Evolutionary conservation across 2,113 vertebrate species (phyloP).

Genomic region (Aepyceros melampus): DNA sequence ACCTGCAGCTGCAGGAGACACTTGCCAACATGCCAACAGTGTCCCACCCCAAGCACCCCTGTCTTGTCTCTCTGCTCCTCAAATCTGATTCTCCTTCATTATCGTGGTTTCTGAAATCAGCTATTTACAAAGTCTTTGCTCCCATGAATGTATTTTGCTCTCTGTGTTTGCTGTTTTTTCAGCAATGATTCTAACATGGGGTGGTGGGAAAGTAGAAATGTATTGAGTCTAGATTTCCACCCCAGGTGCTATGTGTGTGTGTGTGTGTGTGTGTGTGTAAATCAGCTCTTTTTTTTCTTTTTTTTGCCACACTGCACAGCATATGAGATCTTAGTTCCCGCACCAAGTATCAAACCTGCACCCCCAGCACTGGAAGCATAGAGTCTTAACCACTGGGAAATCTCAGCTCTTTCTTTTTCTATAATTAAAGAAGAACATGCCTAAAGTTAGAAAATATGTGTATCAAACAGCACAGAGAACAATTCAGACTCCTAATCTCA

Average conservation of each 20-base stretch:
- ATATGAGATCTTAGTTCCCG: not conserved
- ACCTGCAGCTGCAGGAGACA: not conserved
- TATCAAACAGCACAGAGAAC: not conserved
- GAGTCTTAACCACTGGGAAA: not conserved
- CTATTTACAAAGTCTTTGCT: not conserved
- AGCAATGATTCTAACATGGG: not conserved
- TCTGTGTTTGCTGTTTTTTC: not conserved
- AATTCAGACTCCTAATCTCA: not conserved
- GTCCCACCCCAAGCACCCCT: not conserved
- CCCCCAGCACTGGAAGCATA: not conserved
- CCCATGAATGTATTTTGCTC: not conserved
- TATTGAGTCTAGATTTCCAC: not conserved
- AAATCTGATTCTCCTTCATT: not conserved
- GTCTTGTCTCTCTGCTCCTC: not conserved
- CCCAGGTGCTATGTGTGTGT: not conserved
- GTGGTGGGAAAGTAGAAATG: not conserved
- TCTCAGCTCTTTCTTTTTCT: not conserved
- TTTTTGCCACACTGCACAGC: not conserved
- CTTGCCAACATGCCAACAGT: not conserved
- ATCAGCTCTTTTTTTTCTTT: not conserved
- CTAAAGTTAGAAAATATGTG: not conserved
- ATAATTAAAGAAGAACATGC: not conserved
- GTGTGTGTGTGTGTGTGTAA: not conserved
- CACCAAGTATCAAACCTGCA: not conserved
- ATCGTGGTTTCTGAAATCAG: not conserved